Percentiles rank a stretch among this genome's conserved stretches.
Conservation (phyloP, 2,888 invertebrate species). For the Cataglyphis livida region DNA sequence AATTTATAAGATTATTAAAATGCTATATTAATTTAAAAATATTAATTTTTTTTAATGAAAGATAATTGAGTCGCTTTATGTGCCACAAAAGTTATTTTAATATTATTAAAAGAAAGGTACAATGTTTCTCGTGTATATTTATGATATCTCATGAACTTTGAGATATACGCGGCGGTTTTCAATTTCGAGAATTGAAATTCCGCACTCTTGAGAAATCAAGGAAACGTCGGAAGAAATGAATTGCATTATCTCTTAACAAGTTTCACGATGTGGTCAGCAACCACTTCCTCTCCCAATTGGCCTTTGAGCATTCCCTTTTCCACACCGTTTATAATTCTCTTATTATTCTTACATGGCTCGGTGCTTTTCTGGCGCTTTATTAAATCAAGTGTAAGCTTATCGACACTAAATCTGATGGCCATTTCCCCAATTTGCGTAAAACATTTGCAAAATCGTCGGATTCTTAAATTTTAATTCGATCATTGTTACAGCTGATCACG, state of each 20-base stretch:
- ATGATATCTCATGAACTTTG: background rate
- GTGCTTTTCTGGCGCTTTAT: no score
- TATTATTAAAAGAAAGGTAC: background rate
- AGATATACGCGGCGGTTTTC: background rate
- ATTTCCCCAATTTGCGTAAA: no score
- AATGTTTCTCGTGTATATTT: background rate
- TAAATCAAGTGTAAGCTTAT: no score
- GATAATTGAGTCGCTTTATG: background rate
- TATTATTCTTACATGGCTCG: background rate
- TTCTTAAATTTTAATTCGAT: no score
- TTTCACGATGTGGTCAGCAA: conserved; percentile 6
- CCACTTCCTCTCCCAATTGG: conserved; percentile 14
- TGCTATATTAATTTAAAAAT: background rate
- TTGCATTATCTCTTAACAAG: conserved; percentile 24
- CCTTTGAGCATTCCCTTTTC: background rate
- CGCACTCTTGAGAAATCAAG: conserved; percentile 40
- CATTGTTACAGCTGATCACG: no score
- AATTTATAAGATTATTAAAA: background rate
- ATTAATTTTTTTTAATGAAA: background rate
- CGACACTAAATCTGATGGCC: no score
- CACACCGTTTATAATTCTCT: background rate
- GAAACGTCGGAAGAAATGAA: background rate
- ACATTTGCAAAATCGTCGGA: no score
- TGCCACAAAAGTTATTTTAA: background rate
- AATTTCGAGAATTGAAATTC: conserved; percentile 39